phyloP scores from a whole-genome alignment of 1,140 invertebrate species.

The Helicoverpa armigera region DNA sequence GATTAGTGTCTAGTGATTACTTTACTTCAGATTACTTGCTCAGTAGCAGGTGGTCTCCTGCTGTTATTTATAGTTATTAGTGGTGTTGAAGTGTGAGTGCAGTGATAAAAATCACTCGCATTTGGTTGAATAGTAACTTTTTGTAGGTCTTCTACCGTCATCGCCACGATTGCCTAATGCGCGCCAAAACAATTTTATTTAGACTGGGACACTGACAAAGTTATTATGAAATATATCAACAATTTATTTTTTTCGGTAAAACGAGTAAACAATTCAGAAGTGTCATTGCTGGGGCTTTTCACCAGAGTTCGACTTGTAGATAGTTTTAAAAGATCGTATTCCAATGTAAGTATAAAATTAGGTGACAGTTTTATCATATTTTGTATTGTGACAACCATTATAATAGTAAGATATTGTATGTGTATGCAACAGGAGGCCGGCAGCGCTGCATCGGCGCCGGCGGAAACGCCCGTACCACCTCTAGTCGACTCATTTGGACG shows the following conservation, averaged over 20 bases:
- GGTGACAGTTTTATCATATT: not conserved
- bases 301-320: not conserved
- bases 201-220: not conserved
- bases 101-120: no score
- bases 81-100: no score
- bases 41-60: no score
- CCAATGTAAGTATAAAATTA: conserved; percentile 18
- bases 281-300: not conserved
- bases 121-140: no score
- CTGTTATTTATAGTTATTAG: no score
- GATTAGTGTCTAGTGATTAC: no score
- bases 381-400: no score
- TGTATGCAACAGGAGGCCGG: not conserved
- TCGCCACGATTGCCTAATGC: no score
- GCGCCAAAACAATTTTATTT: no score
- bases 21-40: no score
- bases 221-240: conserved; percentile 34
- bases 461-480: conserved; percentile 84
- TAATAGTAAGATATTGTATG: no score
- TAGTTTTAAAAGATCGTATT: conserved; percentile 3
- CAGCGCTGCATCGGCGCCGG: not conserved
- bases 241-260: conserved; percentile 39
- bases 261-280: conserved; percentile 15
- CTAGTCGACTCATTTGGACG: conserved; percentile 95
- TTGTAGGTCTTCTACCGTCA: no score